Conservation (phyloP, 2,888 invertebrate species). For the Aphelenchoides bicaudatus region DNA sequence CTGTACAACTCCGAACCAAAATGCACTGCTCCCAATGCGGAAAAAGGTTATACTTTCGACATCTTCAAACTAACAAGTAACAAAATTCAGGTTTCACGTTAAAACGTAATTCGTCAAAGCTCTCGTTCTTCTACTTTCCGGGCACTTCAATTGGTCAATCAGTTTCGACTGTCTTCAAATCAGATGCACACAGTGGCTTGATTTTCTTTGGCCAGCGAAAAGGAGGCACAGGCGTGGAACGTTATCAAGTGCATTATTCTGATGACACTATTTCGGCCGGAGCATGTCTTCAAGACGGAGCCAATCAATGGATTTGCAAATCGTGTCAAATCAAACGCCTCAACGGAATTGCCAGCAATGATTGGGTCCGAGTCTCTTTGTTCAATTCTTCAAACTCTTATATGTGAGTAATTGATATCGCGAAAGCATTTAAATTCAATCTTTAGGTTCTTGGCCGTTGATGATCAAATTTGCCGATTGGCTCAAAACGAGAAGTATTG, state of each 20-base stretch:
- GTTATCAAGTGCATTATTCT: constrained; percentile 35
- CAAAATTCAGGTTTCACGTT: constrained; percentile 30
- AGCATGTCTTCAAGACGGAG: constrained; percentile 6
- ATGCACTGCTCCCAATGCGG: constrained; percentile 5
- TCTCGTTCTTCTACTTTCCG: constrained; percentile 38
- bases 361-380: constrained; percentile 34
- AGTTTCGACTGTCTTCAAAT: constrained; percentile 38
- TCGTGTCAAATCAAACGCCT: constrained; percentile 16
- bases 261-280: constrained; percentile 21
- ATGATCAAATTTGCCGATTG: constrained; percentile 35
- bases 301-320: constrained; percentile 15
- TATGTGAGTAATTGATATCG: constrained; percentile 20
- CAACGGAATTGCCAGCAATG: constrained; percentile 27
- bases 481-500: constrained; percentile 18
- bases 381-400: not conserved
- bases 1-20: not conserved
- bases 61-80: not conserved
- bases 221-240: not conserved
- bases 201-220: constrained; percentile 33
- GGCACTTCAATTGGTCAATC: constrained; percentile 21
- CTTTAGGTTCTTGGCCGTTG: constrained; percentile 36
- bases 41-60: not conserved
- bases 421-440: no score
- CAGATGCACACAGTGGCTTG: constrained; percentile 35
- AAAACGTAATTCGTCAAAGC: constrained; percentile 26